Evolutionary conservation across 2,113 vertebrate genomes (phyloP).

Genomic region (Anarrhichthys ocellatus): DNA sequence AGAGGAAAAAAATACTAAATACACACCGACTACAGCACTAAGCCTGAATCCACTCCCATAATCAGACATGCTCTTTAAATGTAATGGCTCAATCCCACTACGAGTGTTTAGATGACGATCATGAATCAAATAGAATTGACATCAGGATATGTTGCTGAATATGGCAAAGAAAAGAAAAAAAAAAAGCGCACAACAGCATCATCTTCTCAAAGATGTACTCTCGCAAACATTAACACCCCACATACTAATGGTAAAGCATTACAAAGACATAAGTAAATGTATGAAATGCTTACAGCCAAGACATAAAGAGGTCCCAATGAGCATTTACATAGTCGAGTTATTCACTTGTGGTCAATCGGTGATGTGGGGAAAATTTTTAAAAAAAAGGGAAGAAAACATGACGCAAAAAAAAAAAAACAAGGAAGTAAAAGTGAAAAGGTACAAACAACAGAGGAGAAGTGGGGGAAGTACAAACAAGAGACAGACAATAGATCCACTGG

Average conservation of each 20-base stretch:
- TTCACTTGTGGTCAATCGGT: not conserved
- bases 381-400: constrained; percentile 36
- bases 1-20: not conserved
- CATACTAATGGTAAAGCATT: not conserved
- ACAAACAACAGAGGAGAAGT: constrained; percentile 23
- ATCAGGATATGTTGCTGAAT: not conserved
- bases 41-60: not conserved
- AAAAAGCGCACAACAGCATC: not conserved
- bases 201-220: not conserved
- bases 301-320: not conserved
- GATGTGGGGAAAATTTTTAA: not conserved
- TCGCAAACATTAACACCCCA: not conserved
- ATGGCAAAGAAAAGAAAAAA: not conserved
- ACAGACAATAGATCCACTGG: not conserved
- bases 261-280: constrained; percentile 2
- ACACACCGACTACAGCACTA: not conserved
- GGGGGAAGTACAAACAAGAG: constrained; percentile 1
- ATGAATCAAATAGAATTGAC: not conserved
- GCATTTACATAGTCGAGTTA: not conserved
- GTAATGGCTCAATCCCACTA: not conserved
- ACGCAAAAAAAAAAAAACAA: not conserved
- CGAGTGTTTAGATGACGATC: not conserved
- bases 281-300: not conserved
- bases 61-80: not conserved
- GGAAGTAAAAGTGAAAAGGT: constrained; percentile 27